Percentiles rank a stretch among this genome's conserved stretches.
Evolutionary conservation across 2,113 vertebrate species (phyloP).

Genomic region (Erythrocercus mccallii): DNA sequence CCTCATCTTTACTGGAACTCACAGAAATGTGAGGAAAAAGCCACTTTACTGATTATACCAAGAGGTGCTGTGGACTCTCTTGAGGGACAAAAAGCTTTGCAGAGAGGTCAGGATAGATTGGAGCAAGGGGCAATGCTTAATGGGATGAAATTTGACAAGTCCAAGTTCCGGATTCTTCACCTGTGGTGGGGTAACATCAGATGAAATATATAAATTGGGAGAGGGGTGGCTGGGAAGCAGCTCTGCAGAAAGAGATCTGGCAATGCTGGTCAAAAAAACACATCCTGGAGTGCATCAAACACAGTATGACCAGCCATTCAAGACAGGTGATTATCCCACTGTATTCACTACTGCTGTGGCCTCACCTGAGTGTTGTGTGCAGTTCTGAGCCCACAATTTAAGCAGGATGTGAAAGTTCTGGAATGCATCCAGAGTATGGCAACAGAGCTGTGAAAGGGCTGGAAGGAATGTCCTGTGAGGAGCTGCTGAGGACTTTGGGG

Average conservation of each 20-base stretch:
- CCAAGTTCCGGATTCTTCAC: background rate
- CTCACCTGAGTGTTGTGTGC: background rate
- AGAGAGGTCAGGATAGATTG: background rate
- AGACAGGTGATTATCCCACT: background rate
- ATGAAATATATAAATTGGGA: background rate
- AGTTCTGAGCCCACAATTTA: background rate
- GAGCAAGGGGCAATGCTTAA: background rate
- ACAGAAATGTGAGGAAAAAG: background rate
- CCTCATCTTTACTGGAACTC: background rate
- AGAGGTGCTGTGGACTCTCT: background rate
- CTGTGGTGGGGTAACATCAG: background rate
- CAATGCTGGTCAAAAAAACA: background rate
- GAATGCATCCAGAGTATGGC: rapidly evolving
- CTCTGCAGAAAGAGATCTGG: background rate
- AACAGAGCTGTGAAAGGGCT: background rate
- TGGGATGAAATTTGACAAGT: background rate
- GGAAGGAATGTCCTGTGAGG: background rate
- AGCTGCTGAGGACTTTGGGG: background rate
- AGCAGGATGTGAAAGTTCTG: background rate
- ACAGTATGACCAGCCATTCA: background rate
- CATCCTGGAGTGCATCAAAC: background rate
- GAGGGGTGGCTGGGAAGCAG: background rate
- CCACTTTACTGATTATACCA: background rate
- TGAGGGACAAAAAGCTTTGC: background rate
- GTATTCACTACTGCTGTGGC: background rate